Base-by-base conservation (phyloP, 2,888 invertebrate species). In the Caenorhabditis doughertyi region DNA sequence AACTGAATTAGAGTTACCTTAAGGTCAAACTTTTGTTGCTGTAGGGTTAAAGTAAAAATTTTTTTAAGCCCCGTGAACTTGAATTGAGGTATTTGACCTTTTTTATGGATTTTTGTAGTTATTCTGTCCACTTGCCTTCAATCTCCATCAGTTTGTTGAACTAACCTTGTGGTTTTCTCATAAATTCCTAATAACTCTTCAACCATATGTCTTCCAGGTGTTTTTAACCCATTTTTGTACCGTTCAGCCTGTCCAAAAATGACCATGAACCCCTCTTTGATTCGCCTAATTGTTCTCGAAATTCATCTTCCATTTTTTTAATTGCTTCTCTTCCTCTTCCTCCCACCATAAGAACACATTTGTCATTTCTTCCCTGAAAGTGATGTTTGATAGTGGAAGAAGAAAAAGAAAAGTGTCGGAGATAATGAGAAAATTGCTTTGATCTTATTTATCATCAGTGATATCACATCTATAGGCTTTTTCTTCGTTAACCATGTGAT, bases 341-440 rank as follows among this genome's bases (percentile, higher is more conserved):
- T 39, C 13, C 3, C 5, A 39, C 13, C 9, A 39, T 13, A 39
- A 21, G 29, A 35, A 29, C 21, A 29, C 47, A 49, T 51, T 65
- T 51, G 65, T 67, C 65, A 35, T 67, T 39, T 29, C 11, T 39
- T 58, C 21, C 21, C 35, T n/a, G 16, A 55, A 29, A 21, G 13
- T 39, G 35, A 39, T 58, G 21, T 58, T 39, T 62, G 42, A 60
- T 60, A 42, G 25, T 29, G 32, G 39, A 44, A 62, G n/a, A n/a
- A n/a, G 16, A 25, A 56, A 18, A 23, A 13, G 25, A 39, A 55
- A 68, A 55, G 68, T 68, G 68, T 68, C 68, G 68, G 68, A 64
- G 64, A 64, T 64, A 64, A 58, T 58, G 58, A 58, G 53, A 53
- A 35, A 39, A 55, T 11, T 39, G 55, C 55, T 68, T 68, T 68